These are phyloP conservation scores for Panopea generosa DNA, from an alignment of 2,888 invertebrate genomes.

Conservation along the genomic window DNA sequence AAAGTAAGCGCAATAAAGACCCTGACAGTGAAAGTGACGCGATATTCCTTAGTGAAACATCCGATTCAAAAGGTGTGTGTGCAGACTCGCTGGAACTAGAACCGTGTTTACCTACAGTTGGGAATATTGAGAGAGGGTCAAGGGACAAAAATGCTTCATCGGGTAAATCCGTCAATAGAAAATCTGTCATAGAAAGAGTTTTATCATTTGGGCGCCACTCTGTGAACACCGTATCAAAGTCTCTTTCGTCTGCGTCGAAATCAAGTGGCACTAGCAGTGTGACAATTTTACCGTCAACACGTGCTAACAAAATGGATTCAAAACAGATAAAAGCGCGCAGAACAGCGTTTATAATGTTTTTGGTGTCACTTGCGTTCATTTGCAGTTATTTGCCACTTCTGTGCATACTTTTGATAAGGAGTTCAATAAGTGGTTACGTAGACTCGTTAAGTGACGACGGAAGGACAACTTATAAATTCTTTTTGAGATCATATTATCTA, in stretches of 20 bases:
- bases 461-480: constrained; percentile 61
- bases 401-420: constrained; percentile 46
- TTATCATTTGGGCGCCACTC: constrained; percentile 19
- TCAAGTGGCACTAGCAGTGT: neutral
- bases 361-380: constrained; percentile 64
- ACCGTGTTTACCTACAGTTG: constrained; percentile 1
- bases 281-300: no score
- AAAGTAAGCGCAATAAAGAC: neutral
- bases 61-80: constrained; percentile 24
- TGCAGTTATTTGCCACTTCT: constrained; percentile 62
- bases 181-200: constrained; percentile 22
- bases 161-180: constrained; percentile 2
- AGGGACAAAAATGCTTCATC: neutral
- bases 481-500: constrained; percentile 65
- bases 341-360: constrained; percentile 68
- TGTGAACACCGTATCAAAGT: constrained; percentile 9
- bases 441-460: constrained; percentile 34
- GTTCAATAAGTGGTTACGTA: constrained; percentile 49
- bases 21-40: constrained; percentile 24
- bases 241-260: constrained; percentile 7
- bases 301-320: neutral
- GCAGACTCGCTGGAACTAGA: neutral
- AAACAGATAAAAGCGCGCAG: constrained; percentile 38
- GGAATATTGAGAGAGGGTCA: neutral
- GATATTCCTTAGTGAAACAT: constrained; percentile 31